A percentile compares a stretch with the other conserved stretches of the same genome.
phyloP scores from a whole-genome alignment of 2,888 invertebrate genomes.

The Koerneria pararmatus region DNA sequence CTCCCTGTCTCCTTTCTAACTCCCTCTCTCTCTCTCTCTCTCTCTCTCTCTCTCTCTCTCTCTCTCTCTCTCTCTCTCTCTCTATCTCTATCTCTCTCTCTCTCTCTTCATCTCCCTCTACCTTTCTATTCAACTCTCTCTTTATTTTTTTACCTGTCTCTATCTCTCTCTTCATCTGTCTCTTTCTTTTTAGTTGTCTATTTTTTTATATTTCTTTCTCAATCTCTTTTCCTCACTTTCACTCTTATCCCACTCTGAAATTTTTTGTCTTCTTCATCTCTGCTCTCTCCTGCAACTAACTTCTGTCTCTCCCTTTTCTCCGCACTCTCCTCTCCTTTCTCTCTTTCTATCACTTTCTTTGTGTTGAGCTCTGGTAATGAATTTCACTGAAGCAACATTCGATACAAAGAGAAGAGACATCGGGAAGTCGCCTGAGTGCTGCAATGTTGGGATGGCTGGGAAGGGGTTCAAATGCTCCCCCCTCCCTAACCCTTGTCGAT shows the following conservation, averaged over 20 bases:
- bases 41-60: conserved; percentile 7
- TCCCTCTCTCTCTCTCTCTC: conserved; percentile 14
- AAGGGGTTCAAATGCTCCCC: no score
- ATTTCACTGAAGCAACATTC: background rate
- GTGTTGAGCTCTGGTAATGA: background rate
- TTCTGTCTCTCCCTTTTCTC: conserved; percentile 14
- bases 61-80: conserved; percentile 1
- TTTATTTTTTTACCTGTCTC: background rate
- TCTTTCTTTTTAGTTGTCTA: background rate
- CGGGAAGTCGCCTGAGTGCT: no score
- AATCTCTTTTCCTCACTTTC: conserved; percentile 11
- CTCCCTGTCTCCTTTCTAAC: conserved; percentile 19
- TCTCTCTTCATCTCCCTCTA: background rate
- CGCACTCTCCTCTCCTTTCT: conserved; percentile 2
- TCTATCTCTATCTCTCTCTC: background rate
- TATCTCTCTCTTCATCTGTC: background rate
- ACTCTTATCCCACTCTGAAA: conserved; percentile 7
- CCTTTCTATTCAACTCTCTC: background rate
- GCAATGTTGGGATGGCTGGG: no score
- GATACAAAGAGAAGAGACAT: no score
- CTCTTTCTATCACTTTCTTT: background rate
- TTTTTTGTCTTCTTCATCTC: background rate
- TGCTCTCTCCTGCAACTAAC: no score
- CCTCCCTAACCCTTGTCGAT: no score
- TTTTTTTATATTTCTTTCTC: conserved; percentile 10